A percentile compares a stretch with the other conserved stretches of the same genome.
Evolutionary conservation across 2,113 vertebrate genomes (phyloP).

Genomic region (Hippoglossus stenolepis): DNA sequence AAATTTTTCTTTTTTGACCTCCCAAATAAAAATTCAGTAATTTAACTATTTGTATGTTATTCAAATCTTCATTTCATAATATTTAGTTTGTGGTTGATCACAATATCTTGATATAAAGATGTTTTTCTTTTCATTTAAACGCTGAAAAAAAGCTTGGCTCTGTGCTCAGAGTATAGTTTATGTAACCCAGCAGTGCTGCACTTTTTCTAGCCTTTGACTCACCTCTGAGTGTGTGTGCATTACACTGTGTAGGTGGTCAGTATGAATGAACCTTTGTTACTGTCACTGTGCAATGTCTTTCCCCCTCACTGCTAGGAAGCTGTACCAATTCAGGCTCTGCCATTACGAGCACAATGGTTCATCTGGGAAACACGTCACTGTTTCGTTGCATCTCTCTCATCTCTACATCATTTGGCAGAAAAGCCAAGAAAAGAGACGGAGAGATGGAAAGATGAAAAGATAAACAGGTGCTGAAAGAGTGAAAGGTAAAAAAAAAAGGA

Average conservation of each 20-base stretch:
- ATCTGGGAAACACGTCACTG: not conserved
- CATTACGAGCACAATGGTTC: not conserved
- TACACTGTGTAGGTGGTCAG: not conserved
- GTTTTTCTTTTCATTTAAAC: no score
- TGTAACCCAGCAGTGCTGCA: no score
- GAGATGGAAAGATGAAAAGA: slow-evolving; percentile 3
- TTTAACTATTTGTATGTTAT: no score
- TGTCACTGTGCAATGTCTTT: not conserved
- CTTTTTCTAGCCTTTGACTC: no score
- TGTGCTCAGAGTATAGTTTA: no score
- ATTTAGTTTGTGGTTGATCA: no score
- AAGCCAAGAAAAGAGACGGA: not conserved
- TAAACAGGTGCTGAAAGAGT: slow-evolving; percentile 23
- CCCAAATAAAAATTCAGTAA: no score
- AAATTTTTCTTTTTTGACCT: no score
- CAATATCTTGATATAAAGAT: no score
- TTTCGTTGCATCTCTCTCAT: not conserved
- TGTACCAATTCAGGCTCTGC: not conserved
- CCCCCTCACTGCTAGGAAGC: not conserved
- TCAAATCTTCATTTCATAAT: no score
- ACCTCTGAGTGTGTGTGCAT: not conserved
- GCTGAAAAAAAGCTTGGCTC: no score
- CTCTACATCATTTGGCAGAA: not conserved
- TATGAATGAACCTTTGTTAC: not conserved
- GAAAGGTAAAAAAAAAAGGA: not conserved